A percentile compares a stretch with the other conserved stretches of the same genome.
phyloP scores from a whole-genome alignment of 1,140 invertebrate species.

The Orchesella cincta region DNA sequence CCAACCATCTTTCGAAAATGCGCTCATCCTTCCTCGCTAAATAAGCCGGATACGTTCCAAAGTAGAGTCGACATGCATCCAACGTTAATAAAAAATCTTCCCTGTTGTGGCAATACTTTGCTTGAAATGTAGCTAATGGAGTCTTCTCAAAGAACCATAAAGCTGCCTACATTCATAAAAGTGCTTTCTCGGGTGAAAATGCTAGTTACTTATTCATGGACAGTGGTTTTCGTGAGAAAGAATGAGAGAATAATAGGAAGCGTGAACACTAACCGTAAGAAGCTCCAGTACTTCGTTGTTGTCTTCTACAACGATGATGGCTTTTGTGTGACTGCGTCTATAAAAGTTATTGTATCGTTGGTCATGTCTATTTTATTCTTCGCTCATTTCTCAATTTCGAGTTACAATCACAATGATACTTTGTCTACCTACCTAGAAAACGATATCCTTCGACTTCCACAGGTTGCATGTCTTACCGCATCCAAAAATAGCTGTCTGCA shows the following conservation, averaged over 20 bases:
- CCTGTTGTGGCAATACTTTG: slow-evolving; percentile 14
- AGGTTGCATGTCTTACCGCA: background rate
- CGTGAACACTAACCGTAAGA: background rate
- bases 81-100: background rate
- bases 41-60: background rate
- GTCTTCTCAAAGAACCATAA: slow-evolving; percentile 32
- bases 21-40: background rate
- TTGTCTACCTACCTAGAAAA: background rate
- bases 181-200: too few species aligned
- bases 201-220: background rate
- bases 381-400: too few species aligned
- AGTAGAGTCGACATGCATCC: slow-evolving; percentile 1
- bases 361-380: too few species aligned
- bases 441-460: background rate
- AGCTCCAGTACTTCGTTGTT: background rate
- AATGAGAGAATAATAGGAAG: too few species aligned
- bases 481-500: background rate
- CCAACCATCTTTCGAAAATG: background rate
- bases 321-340: background rate
- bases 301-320: background rate
- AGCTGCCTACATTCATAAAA: background rate
- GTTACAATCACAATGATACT: too few species aligned
- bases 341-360: too few species aligned
- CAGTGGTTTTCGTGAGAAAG: too few species aligned
- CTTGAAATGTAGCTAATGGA: slow-evolving; percentile 21